Evolutionary conservation across 2,797 vertebrate genomes (phyloP), one percentile per base, ranked within the genome.

Genomic region (Cephalopachus bancanus): DNA sequence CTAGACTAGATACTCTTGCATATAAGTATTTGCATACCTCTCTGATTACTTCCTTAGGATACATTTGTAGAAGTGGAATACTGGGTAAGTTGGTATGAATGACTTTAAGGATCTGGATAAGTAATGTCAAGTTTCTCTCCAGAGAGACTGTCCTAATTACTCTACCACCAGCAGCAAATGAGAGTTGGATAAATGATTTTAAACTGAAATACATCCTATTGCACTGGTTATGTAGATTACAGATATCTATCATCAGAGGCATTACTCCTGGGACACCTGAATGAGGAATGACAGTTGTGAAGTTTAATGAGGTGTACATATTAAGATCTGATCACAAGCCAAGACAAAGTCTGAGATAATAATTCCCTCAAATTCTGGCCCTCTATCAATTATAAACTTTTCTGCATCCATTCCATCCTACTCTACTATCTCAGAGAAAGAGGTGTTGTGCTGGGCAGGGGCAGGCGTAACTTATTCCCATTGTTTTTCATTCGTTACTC

Each of bases 1-100:
- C 19, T 24, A 83, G 37, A 89, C 37, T 71, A 83, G 91, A 72
- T 62, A 65, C 30, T 30, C n/a, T 74, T 89, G 59, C 7, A 28
- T 49, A 11, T 16, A 79, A 44, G 17, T 69, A 30, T 65, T 91
- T 19, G 19, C 72, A 65, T 57, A 37, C 7, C 60, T 93, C 81
- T 93, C 75, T 57, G n/a, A 85, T 90, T n/a, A 65, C 14, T 83
- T 89, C 75, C 95, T 95, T 88, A 85, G 59, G 60, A 81, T n/a
- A 57, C 10, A 4, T 53, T 91, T 97, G 59, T 92, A 85, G 74
- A 83, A 78, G 22, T 12, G 20, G 71, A 53, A 83, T 44, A 26
- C 28, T 19, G 37, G 74, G 28, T 44, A 67, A 67, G 71, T 59
- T 8, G 33, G 16, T 85, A 12, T 55, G n/a, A n/a, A 33, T 59